Evolutionary conservation across 1,140 invertebrate genomes (phyloP).

Genomic region (Parasteatoda tepidariorum): DNA sequence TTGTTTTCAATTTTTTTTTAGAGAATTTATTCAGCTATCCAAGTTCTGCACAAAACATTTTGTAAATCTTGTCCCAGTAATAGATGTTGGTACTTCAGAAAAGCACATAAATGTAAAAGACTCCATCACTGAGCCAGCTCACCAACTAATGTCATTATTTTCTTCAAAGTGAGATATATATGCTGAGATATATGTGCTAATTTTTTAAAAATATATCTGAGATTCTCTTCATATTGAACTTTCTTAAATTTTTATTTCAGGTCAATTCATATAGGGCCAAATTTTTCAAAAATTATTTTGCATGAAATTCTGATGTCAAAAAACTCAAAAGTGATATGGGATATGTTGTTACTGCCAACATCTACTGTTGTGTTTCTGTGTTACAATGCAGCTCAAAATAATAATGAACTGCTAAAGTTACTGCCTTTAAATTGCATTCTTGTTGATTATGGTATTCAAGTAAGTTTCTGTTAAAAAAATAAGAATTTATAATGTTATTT

Average conservation of each 20-base stretch:
- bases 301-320: slow-evolving; percentile 25
- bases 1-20: slow-evolving; percentile 64
- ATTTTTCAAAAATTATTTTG: slow-evolving; percentile 37
- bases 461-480: slow-evolving; percentile 63
- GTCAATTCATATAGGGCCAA: slow-evolving; percentile 36
- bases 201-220: too few species aligned
- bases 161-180: slow-evolving; percentile 43
- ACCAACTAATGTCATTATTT: slow-evolving; percentile 39
- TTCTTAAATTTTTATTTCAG: slow-evolving; percentile 4
- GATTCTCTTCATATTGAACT: not conserved
- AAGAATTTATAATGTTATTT: not conserved
- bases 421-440: slow-evolving; percentile 75
- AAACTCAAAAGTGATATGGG: slow-evolving; percentile 36
- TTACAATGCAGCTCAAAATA: slow-evolving; percentile 63
- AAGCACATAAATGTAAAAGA: slow-evolving; percentile 67
- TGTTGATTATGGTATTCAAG: slow-evolving; percentile 76
- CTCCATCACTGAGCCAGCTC: slow-evolving; percentile 70
- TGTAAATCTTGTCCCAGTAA: slow-evolving; percentile 73
- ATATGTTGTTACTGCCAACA: slow-evolving; percentile 18
- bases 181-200: not conserved
- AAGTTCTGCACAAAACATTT: slow-evolving; percentile 73
- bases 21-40: slow-evolving; percentile 76
- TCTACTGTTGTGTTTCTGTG: slow-evolving; percentile 12
- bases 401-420: slow-evolving; percentile 66
- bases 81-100: slow-evolving; percentile 74